A percentile compares a stretch with the other conserved stretches of the same genome.
Conservation (phyloP, 2,113 vertebrate species). For the Protobothrops flavoviridis region DNA sequence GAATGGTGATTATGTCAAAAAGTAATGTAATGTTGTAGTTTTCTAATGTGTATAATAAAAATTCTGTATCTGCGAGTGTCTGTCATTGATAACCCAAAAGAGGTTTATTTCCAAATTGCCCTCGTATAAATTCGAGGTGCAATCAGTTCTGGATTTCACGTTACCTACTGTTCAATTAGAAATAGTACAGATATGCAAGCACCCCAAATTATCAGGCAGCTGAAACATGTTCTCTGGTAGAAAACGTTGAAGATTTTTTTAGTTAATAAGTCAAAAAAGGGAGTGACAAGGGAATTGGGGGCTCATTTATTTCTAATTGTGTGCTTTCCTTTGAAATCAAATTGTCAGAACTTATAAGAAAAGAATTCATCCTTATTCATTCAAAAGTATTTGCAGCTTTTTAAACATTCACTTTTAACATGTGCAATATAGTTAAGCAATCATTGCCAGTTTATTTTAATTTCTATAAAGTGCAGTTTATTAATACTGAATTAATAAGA, state of each 20-base stretch:
- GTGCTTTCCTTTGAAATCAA: not conserved
- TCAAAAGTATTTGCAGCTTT: not conserved
- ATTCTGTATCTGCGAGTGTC: no score
- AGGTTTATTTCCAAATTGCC: no score
- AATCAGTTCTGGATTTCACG: not conserved
- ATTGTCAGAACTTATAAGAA: not conserved
- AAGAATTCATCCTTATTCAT: not conserved
- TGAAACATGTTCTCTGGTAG: not conserved
- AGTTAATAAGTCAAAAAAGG: not conserved
- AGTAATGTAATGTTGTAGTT: no score
- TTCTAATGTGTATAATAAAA: no score
- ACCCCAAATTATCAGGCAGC: not conserved
- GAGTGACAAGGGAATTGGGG: not conserved
- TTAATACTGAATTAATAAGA: not conserved
- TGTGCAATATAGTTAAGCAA: not conserved
- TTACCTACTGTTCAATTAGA: not conserved
- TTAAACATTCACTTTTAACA: not conserved
- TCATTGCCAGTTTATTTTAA: not conserved
- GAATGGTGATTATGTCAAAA: no score
- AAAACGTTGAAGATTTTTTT: not conserved
- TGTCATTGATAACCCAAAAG: no score
- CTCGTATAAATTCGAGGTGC: not conserved
- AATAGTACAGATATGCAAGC: not conserved
- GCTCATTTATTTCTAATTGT: not conserved
- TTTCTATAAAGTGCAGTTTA: not conserved